Percentiles rank a stretch among this genome's conserved stretches.
Evolutionary conservation across 1,140 invertebrate species (phyloP).

Genomic region (Drosophila lacertosa): DNA sequence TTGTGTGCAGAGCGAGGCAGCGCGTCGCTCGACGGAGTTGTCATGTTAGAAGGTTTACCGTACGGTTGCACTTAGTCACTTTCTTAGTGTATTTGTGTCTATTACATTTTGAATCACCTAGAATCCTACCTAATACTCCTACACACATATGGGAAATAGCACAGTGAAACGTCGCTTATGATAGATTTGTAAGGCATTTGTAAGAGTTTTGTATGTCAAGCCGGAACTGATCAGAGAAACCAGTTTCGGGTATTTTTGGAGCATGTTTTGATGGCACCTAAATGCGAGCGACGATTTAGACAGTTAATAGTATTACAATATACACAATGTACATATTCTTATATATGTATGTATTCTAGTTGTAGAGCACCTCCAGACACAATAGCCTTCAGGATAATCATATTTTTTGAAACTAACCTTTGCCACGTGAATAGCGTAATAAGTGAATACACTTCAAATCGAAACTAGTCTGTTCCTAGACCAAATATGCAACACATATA

Average conservation of each 20-base stretch:
- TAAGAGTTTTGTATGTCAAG: constrained; percentile 65
- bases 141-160: constrained; percentile 26
- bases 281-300: constrained; percentile 47
- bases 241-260: constrained; percentile 68
- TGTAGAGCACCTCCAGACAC: constrained; percentile 47
- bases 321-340: neutral
- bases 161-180: constrained; percentile 64
- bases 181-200: constrained; percentile 72
- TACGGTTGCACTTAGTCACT: constrained; percentile 1
- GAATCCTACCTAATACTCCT: constrained; percentile 27
- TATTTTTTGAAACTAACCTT: constrained; percentile 66
- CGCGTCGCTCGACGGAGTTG: constrained; percentile 56
- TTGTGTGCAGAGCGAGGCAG: constrained; percentile 56
- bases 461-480: constrained; percentile 63
- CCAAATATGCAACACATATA: constrained; percentile 62
- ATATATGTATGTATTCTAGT: constrained; percentile 35
- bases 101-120: constrained; percentile 15
- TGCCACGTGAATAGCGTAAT: constrained; percentile 28
- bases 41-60: constrained; percentile 52
- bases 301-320: constrained; percentile 15
- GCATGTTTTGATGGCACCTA: constrained; percentile 63
- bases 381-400: neutral
- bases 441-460: constrained; percentile 32
- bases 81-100: constrained; percentile 10
- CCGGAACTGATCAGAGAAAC: constrained; percentile 14